phyloP scores from a whole-genome alignment of 2,797 vertebrate species.

The Poeciliopsis presidionis region DNA sequence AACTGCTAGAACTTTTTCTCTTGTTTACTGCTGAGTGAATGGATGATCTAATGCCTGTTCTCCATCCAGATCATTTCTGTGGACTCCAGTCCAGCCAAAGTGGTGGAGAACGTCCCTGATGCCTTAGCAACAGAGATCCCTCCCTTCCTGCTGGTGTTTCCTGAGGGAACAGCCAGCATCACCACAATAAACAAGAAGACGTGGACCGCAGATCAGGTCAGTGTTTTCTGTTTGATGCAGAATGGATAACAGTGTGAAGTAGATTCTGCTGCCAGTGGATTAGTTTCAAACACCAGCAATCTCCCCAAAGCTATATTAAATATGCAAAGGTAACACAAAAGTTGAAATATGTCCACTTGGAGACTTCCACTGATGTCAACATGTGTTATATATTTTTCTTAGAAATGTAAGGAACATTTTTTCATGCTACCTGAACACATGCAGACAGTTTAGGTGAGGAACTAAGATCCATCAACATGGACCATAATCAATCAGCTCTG shows the following conservation, averaged over 20 bases:
- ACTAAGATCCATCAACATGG: background rate
- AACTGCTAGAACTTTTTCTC: background rate
- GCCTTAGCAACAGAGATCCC: slow-evolving; percentile 66
- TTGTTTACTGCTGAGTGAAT: background rate
- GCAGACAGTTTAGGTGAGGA: background rate
- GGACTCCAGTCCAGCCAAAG: slow-evolving; percentile 35
- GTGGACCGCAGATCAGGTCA: slow-evolving; percentile 73
- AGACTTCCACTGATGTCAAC: background rate
- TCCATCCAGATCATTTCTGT: slow-evolving; percentile 63
- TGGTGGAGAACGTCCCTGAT: slow-evolving; percentile 69
- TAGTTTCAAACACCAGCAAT: background rate
- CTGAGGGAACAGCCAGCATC: slow-evolving; percentile 32
- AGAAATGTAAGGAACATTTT: background rate
- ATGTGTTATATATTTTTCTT: background rate
- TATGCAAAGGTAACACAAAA: background rate
- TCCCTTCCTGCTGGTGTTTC: slow-evolving; percentile 40
- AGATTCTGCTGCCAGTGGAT: background rate
- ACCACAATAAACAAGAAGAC: slow-evolving; percentile 57
- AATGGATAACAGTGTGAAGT: background rate
- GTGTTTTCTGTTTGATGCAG: background rate
- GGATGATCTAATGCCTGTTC: background rate
- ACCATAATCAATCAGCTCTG: background rate
- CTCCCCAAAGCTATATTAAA: background rate
- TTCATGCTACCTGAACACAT: background rate
- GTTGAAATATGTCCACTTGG: background rate